phyloP scores from a whole-genome alignment of 2,797 vertebrate species.

The Protonibea diacanthus region DNA sequence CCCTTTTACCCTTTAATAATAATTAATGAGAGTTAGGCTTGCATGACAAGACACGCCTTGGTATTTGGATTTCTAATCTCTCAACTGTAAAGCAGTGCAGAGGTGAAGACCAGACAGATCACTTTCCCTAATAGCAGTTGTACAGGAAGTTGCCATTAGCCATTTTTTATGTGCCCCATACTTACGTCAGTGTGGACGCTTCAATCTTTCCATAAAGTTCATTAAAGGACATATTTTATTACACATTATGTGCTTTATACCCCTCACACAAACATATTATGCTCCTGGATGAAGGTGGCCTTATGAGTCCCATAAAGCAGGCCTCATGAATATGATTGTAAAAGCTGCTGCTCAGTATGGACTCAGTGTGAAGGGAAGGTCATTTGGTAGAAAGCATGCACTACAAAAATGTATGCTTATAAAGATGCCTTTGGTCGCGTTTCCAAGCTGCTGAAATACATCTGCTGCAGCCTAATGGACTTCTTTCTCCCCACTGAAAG shows the following conservation, averaged over 20 bases:
- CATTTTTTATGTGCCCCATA: slow-evolving; percentile 71
- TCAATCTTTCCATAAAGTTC: slow-evolving; percentile 88
- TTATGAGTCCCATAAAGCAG: slow-evolving; percentile 93
- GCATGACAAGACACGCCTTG: slow-evolving; percentile 20
- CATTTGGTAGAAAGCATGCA: slow-evolving; percentile 76
- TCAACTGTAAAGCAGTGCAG: slow-evolving; percentile 48
- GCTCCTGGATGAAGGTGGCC: slow-evolving; percentile 91
- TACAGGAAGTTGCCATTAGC: slow-evolving; percentile 77
- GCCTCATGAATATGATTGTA: slow-evolving; percentile 92
- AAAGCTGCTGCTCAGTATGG: slow-evolving; percentile 82
- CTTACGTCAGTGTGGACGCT: slow-evolving; percentile 79
- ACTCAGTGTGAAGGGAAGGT: slow-evolving; percentile 76
- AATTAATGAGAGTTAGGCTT: slow-evolving; percentile 8
- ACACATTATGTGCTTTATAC: slow-evolving; percentile 94
- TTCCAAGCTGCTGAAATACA: slow-evolving; percentile 71
- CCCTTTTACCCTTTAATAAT: slow-evolving; percentile 28
- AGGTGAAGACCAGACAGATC: slow-evolving; percentile 65
- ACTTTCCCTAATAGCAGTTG: slow-evolving; percentile 69
- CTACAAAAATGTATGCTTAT: slow-evolving; percentile 76
- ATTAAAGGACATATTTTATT: slow-evolving; percentile 96
- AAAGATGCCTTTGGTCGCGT: slow-evolving; percentile 73
- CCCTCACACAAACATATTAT: slow-evolving; percentile 95
- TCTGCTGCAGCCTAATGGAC: slow-evolving; percentile 73
- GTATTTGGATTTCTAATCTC: slow-evolving; percentile 60
- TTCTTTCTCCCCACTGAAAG: slow-evolving; percentile 50